A percentile compares a stretch with the other conserved stretches of the same genome.
Conservation (phyloP, 2,888 invertebrate genomes). For the Mactromeris polynyma region DNA sequence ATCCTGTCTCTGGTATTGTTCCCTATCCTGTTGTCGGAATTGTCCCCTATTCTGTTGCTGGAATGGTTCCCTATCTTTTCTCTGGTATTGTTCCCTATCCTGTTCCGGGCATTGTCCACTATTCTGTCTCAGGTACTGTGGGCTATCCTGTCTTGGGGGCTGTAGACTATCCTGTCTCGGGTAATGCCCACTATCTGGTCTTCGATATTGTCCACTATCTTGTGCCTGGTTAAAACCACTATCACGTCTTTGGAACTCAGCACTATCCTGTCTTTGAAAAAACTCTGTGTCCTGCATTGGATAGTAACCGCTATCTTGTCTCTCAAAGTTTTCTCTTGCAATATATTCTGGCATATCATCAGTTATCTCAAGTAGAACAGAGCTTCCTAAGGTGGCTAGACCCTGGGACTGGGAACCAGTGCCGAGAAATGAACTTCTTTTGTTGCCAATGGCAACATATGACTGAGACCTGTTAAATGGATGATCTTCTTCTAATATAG, state of each 20-base stretch:
- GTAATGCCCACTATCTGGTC: not conserved
- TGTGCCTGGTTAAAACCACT: not conserved
- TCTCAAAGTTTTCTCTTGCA: not conserved
- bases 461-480: constrained; percentile 2
- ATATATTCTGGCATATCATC: not conserved
- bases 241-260: not conserved
- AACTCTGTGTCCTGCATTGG: not conserved
- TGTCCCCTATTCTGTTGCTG: not conserved
- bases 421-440: not conserved
- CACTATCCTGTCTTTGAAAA: not conserved
- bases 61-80: not conserved
- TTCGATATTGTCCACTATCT: not conserved
- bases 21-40: not conserved
- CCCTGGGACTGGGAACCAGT: not conserved
- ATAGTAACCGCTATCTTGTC: constrained; percentile 18
- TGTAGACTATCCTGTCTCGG: not conserved
- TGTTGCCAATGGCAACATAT: not conserved
- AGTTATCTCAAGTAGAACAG: not conserved
- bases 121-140: not conserved
- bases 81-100: not conserved
- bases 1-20: not conserved
- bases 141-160: not conserved
- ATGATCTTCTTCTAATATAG: not conserved
- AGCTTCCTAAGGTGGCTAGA: not conserved
- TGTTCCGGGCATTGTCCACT: not conserved